Evolutionary conservation across 2,113 vertebrate genomes (phyloP), one percentile per base, ranked within the genome.

Genomic region (Podarcis muralis): DNA sequence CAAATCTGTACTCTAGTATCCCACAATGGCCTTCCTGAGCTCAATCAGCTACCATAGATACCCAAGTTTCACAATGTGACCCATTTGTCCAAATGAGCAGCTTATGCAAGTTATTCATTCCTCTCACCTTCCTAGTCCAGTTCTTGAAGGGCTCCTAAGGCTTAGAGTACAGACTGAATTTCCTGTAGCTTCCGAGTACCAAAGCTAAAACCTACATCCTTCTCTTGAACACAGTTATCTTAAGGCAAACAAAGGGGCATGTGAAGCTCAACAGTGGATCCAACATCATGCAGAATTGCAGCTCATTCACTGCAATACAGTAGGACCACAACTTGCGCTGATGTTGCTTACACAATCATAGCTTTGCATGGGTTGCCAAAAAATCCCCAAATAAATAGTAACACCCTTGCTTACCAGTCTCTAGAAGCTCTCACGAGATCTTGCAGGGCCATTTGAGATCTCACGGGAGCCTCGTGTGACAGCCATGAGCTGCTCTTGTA

Each of bases 401-500:
- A 12, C 48, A 53, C 48, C 48, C 48, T 53, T 53, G 48, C 48
- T 53, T 53, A 53, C 48, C 48, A 53, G 48, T 53, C 48, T 12
- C 48, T 53, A 11, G 48, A 53, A 12, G 48, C 48, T 53, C 48
- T 53, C 48, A 53, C 48, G 2, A 53, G 48, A 53, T 53, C 48
- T 53, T 53, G 48, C 48, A 12, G 48, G 48, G 48, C 11, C 11
- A 53, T 53, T 53, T 53, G 48, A 53, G 48, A 53, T 53, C 48
- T 53, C 48, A 53, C 9, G 0, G 48, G 48, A 53, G 48, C 48
- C 48, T 53, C 11, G 48, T 53, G 4, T 0, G 8, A 48, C 37
- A 32, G 18, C 1, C 27, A 81, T 40, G 1, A 79, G 7, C 0
- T 0, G 11, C 0, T 9, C 20, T 15, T 1, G 9, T 2, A 9